Evolutionary conservation across 2,797 vertebrate genomes (phyloP), one percentile per base, ranked within the genome.

Genomic region (Carapus acus): DNA sequence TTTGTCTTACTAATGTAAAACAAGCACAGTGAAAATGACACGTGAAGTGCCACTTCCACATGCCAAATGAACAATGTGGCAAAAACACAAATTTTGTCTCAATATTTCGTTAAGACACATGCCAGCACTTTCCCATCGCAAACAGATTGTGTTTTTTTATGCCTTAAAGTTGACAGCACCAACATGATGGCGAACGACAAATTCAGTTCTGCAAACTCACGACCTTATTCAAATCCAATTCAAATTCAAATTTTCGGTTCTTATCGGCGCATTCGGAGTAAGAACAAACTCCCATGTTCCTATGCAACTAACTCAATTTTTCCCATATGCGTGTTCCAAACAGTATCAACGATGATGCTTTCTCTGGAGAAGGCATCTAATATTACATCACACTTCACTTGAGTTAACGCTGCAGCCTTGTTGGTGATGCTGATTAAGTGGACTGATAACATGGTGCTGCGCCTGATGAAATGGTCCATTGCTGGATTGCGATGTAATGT

Each of bases 1-100:
- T 62, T 71, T 7, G 48, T 76, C 82, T 85, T 81, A 71, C 65
- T 58, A 76, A 49, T 70, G 77, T 84, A 80, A 76, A 74, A 69
- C 66, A 54, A 50, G 67, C 49, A 61, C 33, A 21, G 53, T 40
- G 67, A 64, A 54, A 60, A 53, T 60, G 65, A 59, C 62, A 37
- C 58, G 33, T 33, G 66, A 69, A 61, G 62, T 68, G 54, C 39
- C 77, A 65, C 69, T 64, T 65, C 46, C 37, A 59, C 44, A 44
- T 67, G 72, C 53, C 58, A 61, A 71, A 62, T 50, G 29, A 8
- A 40, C 82, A 80, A 77, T 77, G 73, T 27, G 24, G 4, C 24
- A 22, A 9, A 31, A 3, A 59, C 13, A 38, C 11, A 19, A 11
- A 40, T 16, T 27, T 9, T 9, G 9, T 27, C 9, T 27, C 9